Evolutionary conservation across 2,888 invertebrate species (phyloP), one percentile per base, ranked within the genome.

Genomic region (Dolichopus griseipennis): DNA sequence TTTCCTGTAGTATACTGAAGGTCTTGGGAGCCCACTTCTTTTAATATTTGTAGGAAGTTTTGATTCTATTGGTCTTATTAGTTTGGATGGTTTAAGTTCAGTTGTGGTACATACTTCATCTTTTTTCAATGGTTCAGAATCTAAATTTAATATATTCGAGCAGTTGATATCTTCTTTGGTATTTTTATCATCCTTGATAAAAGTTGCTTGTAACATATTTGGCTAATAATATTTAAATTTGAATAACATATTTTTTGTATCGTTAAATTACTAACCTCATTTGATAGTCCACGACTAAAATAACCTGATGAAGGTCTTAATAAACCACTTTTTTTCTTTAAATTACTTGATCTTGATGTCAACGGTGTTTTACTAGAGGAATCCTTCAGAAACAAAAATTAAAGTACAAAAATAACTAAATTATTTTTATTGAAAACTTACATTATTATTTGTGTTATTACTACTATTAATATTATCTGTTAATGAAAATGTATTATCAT

Each of bases 221-320:
- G 15, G 6, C 52, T 52, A 12, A 12, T 6, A 52, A 52, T 18
- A 52, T 18, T 18, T 52, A 52, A 52, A 2, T 18, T 52, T 52
- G 18, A n/a, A 52, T 18, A 52, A 18, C 2, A 9, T 18, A 52
- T 12, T 18, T 18, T 2, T 18, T 18, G 1, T 12, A 2, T 18
- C 9, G 15, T 52, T 6, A 18, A 52, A 18, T 18, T 52, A 12
- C 52, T 18, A 18, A 52, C 71, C 15, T 68, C 70, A 68, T 73
- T 76, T 20, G 72, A 71, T 66, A 75, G 75, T 68, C 73, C 76
- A 64, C 77, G 75, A 72, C 79, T 79, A 70, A 79, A 81, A 71
- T 77, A 81, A 22, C 79, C 81, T 20, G 81, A 81, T 7, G 81
- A 81, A 15, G 80, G 80, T 37, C 81, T 76, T 15, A 78, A 73